These are phyloP conservation scores for Poeciliopsis prolifica DNA, from an alignment of 2,113 vertebrate genomes.

Conservation along the genomic window DNA sequence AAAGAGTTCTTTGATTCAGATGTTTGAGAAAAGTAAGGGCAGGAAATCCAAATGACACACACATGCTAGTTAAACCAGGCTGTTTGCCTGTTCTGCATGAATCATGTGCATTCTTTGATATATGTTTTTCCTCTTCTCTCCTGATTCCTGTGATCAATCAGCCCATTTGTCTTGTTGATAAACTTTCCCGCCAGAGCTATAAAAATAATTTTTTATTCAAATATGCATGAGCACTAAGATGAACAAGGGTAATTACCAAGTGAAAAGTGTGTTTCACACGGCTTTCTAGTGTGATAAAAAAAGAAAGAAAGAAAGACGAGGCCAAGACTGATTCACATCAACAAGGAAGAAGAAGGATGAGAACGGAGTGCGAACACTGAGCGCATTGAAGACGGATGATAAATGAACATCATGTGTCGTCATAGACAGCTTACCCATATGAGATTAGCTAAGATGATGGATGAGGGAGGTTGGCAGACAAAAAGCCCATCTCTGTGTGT, in stretches of 20 bases:
- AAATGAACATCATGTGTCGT: conserved; percentile 68
- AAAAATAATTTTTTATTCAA: not conserved
- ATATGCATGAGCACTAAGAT: not conserved
- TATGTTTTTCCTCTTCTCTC: not conserved
- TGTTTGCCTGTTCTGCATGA: conserved; percentile 22
- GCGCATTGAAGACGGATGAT: conserved; percentile 35
- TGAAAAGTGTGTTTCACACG: conserved; percentile 1
- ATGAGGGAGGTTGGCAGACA: conserved; percentile 65
- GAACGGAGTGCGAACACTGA: conserved; percentile 22
- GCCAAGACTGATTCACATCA: not conserved
- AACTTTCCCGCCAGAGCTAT: not conserved
- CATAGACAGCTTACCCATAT: conserved; percentile 68
- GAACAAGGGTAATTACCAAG: conserved; percentile 1
- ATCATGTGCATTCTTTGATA: not conserved
- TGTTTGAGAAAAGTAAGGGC: not conserved
- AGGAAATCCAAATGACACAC: conserved; percentile 2
- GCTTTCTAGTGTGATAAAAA: conserved; percentile 22
- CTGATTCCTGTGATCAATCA: not conserved
- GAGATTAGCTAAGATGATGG: conserved; percentile 76
- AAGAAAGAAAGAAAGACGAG: conserved; percentile 6
- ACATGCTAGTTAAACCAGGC: not conserved
- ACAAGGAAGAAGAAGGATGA: conserved; percentile 6
- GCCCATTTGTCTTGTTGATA: not conserved
- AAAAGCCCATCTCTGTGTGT: conserved; percentile 44
- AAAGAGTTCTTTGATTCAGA: not conserved